Evolutionary conservation across 2,797 vertebrate genomes (phyloP).

Genomic region (Buphagus erythrorhynchus): DNA sequence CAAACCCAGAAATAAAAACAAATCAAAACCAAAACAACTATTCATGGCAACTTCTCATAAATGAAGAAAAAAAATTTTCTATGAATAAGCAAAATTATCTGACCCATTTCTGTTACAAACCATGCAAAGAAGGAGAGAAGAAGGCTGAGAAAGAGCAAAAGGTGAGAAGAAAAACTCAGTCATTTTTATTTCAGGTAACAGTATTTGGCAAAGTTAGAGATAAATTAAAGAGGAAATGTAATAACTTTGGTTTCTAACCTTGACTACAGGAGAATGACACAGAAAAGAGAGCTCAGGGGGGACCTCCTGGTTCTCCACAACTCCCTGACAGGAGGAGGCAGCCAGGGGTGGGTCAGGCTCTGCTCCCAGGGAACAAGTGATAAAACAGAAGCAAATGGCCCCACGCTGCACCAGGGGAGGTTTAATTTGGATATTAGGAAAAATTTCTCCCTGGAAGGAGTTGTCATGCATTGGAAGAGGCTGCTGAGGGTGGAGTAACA

Average conservation of each 20-base stretch:
- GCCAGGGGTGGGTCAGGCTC: fast-evolving
- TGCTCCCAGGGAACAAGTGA: neutral
- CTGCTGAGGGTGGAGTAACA: neutral
- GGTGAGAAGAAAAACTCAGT: neutral
- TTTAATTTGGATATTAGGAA: neutral
- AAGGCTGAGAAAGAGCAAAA: neutral
- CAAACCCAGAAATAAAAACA: neutral
- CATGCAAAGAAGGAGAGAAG: neutral
- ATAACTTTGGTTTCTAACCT: neutral
- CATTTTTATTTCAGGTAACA: neutral
- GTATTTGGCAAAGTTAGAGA: neutral
- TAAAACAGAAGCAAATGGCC: fast-evolving
- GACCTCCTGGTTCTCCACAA: fast-evolving
- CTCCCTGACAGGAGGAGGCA: neutral
- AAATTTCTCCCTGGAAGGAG: neutral
- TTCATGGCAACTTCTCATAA: neutral
- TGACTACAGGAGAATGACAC: neutral
- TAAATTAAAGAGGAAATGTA: neutral
- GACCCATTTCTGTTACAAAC: neutral
- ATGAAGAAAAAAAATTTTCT: neutral
- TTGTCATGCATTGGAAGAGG: neutral
- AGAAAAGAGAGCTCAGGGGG: neutral
- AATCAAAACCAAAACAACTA: neutral
- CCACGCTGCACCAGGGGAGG: fast-evolving
- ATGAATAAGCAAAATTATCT: neutral